These are phyloP conservation scores for Toxotes jaculatrix DNA, from an alignment of 2,113 vertebrate genomes.

Conservation along the genomic window DNA sequence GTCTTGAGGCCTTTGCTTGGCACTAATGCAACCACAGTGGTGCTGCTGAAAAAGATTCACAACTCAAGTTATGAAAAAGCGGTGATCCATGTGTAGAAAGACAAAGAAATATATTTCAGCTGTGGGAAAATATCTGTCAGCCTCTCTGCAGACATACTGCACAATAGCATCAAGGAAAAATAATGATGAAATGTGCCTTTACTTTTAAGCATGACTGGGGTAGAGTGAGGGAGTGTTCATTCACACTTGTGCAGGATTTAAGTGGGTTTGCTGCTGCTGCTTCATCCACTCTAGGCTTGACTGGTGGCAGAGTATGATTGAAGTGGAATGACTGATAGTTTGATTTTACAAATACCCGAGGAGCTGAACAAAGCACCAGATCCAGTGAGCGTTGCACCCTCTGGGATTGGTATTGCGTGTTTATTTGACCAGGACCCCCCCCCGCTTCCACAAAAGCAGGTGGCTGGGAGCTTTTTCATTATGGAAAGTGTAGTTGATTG, in stretches of 20 bases:
- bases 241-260: conserved; percentile 40
- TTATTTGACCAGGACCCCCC: conserved; percentile 46
- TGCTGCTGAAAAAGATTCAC: conserved; percentile 8
- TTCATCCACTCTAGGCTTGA: conserved; percentile 50
- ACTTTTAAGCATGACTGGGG: background rate
- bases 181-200: conserved; percentile 30
- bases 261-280: conserved; percentile 45
- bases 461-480: conserved; percentile 78
- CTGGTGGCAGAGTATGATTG: conserved; percentile 63
- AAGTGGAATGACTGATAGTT: conserved; percentile 75
- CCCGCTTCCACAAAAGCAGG: conserved; percentile 65
- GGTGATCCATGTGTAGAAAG: conserved; percentile 10
- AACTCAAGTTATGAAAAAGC: background rate
- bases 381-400: conserved; percentile 38
- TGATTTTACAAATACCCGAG: conserved; percentile 72
- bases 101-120: background rate
- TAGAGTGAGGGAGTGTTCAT: conserved; percentile 30
- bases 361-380: conserved; percentile 55
- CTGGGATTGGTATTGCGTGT: conserved; percentile 51
- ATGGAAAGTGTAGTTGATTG: conserved; percentile 69
- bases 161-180: conserved; percentile 7
- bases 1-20: background rate
- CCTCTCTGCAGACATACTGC: background rate
- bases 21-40: background rate
- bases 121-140: conserved; percentile 16